phyloP scores from a whole-genome alignment of 1,140 invertebrate genomes.

The Trigoniulus corallinus region DNA sequence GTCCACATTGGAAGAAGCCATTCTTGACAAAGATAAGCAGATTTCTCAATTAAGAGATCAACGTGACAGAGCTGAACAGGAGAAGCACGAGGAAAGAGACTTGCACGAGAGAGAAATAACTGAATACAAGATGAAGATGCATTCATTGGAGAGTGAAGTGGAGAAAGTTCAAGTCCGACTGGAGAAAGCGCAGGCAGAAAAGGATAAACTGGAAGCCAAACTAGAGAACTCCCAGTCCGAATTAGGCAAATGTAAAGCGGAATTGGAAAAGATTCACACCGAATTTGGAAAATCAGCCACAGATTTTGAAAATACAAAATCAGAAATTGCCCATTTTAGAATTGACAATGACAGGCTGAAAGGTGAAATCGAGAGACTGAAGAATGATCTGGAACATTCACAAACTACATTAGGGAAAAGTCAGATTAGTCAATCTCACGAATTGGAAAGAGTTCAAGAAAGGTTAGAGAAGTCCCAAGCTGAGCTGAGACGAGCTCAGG shows the following conservation, averaged over 20 bases:
- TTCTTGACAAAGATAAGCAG: conserved; percentile 92
- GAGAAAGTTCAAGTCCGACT: conserved; percentile 71
- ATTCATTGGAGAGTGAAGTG: conserved; percentile 63
- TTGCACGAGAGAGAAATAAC: conserved; percentile 82
- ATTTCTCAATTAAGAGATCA: conserved; percentile 81
- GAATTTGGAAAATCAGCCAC: conserved; percentile 71
- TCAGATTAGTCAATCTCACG: conserved; percentile 21
- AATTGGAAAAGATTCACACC: conserved; percentile 73
- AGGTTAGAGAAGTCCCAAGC: conserved; percentile 64
- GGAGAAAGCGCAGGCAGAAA: conserved; percentile 71
- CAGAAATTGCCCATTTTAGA: conserved; percentile 63
- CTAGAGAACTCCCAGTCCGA: conserved; percentile 82
- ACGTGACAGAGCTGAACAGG: conserved; percentile 85
- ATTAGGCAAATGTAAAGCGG: conserved; percentile 80
- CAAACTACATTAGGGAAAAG: conserved; percentile 45
- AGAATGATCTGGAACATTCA: conserved; percentile 65
- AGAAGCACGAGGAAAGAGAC: conserved; percentile 87
- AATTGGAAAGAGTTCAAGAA: conserved; percentile 67
- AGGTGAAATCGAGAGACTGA: conserved; percentile 34
- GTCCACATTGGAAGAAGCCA: conserved; percentile 82
- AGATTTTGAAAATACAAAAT: conserved; percentile 77
- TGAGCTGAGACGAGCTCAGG: conserved; percentile 62
- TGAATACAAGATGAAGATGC: conserved; percentile 80
- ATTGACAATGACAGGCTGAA: conserved; percentile 64
- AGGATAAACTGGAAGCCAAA: conserved; percentile 75